Evolutionary conservation across 2,113 vertebrate species (phyloP).

Genomic region (Rhodinocichla rosea): DNA sequence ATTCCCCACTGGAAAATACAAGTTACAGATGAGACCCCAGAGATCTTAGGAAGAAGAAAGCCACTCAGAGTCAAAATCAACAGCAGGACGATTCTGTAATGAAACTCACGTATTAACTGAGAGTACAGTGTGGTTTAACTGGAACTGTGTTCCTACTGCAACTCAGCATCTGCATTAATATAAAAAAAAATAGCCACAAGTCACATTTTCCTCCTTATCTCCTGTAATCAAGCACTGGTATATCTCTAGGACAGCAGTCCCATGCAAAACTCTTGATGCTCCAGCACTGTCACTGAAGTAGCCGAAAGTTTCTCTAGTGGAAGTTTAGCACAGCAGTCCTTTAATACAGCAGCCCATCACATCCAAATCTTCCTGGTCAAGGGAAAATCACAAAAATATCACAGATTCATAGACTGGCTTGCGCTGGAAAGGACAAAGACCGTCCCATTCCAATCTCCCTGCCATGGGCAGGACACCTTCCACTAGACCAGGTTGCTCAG

Average conservation of each 20-base stretch:
- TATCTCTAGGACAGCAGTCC: background rate
- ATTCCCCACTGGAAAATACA: background rate
- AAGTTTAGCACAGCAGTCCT: background rate
- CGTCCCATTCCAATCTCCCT: background rate
- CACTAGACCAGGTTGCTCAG: background rate
- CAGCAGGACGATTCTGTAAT: background rate
- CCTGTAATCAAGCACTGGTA: background rate
- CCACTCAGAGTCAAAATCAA: background rate
- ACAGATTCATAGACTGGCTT: background rate
- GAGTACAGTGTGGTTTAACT: background rate
- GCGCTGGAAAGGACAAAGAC: background rate
- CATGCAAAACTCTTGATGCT: background rate
- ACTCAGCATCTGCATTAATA: background rate
- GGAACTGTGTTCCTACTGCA: background rate
- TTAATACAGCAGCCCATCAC: background rate
- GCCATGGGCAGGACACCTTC: background rate
- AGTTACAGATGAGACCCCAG: background rate
- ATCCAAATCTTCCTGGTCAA: background rate
- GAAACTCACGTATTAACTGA: background rate
- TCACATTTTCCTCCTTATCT: background rate
- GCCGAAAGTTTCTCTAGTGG: background rate
- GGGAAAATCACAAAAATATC: background rate
- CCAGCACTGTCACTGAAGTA: background rate
- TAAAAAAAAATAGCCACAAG: background rate
- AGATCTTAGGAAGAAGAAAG: background rate